Evolutionary conservation across 2,113 vertebrate species (phyloP).

Genomic region (Neolamprologus tretocephalus): DNA sequence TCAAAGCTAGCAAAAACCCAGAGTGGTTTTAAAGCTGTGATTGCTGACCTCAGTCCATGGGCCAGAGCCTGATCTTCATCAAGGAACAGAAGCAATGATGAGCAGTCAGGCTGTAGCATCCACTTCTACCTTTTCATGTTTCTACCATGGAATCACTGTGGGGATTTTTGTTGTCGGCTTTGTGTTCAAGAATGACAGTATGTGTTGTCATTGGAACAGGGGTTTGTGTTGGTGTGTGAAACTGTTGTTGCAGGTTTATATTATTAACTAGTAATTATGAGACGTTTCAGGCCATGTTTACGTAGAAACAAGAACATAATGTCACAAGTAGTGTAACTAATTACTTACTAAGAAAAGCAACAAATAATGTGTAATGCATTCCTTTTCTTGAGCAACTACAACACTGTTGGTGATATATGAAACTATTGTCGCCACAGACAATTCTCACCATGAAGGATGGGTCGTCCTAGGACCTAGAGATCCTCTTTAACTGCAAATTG

Average conservation of each 20-base stretch:
- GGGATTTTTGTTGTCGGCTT: background rate
- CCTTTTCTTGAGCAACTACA: background rate
- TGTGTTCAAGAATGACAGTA: background rate
- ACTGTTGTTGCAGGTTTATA: background rate
- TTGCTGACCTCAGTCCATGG: background rate
- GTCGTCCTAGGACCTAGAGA: background rate
- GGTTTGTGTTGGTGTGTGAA: background rate
- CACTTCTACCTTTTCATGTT: background rate
- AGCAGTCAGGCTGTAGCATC: background rate
- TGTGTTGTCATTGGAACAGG: background rate
- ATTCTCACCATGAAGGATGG: background rate
- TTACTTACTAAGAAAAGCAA: background rate
- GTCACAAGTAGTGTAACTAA: background rate
- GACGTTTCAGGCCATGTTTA: background rate
- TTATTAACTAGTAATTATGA: background rate
- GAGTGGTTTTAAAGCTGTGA: background rate
- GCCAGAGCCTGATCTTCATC: background rate
- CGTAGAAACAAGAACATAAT: background rate
- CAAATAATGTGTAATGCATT: background rate
- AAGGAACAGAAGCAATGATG: background rate
- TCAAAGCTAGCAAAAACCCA: background rate
- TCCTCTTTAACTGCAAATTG: background rate
- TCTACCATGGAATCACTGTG: background rate
- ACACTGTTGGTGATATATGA: background rate
- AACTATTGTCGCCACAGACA: background rate